Evolutionary conservation across 2,888 invertebrate species (phyloP), one percentile per base, ranked within the genome.

Genomic region (Drosophila neotestacea): DNA sequence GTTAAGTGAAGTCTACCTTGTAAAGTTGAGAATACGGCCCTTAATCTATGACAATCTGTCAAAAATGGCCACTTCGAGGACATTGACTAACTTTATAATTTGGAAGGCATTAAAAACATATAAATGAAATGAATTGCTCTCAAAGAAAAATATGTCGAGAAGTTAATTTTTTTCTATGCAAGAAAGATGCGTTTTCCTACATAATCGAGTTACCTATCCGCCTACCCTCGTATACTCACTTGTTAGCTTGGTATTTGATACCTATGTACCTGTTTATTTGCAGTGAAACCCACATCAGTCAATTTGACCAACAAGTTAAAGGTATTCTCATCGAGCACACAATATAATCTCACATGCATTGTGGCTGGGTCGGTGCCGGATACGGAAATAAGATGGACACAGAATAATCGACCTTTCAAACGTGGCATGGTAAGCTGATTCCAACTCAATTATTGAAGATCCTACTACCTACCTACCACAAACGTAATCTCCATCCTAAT

Each of bases 291-390:
- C 38, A 94, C 95, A 76, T 94, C 95, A 79, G 97, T 97, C 77
- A 94, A 95, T 90, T 96, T 98, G 86, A 93, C 95, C 79, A 94
- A 95, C 89, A 97, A 97, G 92, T 96, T 96, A 60, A 93, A 93
- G 86, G 94, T 95, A 85, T 94, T 98, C 93, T 95, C 96, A 66
- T 96, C 97, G 9, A 96, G 96, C 85, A 94, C 95, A 90, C 95
- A 96, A 88, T 96, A 97, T 91, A 95, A 95, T 86, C 94, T 98
- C 82, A 95, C 95, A 65, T 98, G 98, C 93, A 95, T 96, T 90
- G 96, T 96, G 52, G 94, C 95, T 81, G 98, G 98, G 47, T 98
- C 98, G 64, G 95, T 97, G 88, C 97, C 98, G 30, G 95, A 96
- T 77, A 97, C 98, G 36, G 95, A 95, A 82, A 95, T 98, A 89